Percentiles rank a stretch among this genome's conserved stretches.
phyloP scores from a whole-genome alignment of 2,113 vertebrate species.

The Puma concolor region DNA sequence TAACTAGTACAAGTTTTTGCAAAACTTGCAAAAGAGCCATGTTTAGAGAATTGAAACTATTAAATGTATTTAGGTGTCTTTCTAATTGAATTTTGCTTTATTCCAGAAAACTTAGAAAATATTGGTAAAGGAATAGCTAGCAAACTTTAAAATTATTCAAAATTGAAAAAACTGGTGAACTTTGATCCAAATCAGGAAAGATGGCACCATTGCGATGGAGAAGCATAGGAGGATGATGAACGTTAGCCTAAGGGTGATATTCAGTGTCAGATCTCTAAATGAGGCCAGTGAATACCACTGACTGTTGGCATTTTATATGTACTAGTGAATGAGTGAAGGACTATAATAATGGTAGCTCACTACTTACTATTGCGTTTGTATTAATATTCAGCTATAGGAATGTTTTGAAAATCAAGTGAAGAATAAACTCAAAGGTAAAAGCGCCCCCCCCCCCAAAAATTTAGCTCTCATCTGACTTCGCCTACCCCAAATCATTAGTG shows the following conservation, averaged over 20 bases:
- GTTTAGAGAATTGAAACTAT: neutral
- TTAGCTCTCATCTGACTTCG: neutral
- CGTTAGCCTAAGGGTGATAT: neutral
- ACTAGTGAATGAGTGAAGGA: neutral
- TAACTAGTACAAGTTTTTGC: neutral
- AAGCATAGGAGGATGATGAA: neutral
- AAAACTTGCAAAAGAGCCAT: neutral
- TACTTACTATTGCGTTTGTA: neutral
- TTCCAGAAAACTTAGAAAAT: slow-evolving; percentile 28
- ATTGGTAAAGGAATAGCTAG: neutral
- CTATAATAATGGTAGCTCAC: neutral
- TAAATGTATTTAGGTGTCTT: neutral
- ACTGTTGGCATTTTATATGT: neutral
- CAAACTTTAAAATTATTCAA: slow-evolving; percentile 1
- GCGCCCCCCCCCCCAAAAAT: neutral
- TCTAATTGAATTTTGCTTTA: slow-evolving; percentile 28
- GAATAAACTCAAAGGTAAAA: neutral
- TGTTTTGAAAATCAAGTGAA: neutral
- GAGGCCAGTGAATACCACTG: neutral
- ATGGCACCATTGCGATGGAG: neutral
- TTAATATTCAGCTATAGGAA: neutral
- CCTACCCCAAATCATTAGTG: neutral
- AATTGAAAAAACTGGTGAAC: neutral
- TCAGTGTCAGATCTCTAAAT: neutral
- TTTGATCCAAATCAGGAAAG: neutral